phyloP scores from a whole-genome alignment of 1,140 invertebrate species.

The Ostrea edulis region DNA sequence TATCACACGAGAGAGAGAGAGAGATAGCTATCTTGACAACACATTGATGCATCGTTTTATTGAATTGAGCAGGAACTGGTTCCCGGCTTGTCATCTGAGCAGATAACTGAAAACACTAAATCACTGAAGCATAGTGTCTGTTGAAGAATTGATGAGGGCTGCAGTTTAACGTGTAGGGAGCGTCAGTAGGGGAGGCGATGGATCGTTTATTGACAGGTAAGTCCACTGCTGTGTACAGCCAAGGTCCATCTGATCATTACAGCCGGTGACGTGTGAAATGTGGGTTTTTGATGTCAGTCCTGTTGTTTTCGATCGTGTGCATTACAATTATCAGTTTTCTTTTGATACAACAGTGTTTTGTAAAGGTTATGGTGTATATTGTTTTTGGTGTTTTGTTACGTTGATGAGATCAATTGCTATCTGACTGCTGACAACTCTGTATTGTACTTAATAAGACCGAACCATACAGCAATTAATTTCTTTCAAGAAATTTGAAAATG shows the following conservation, averaged over 20 bases:
- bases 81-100: neutral
- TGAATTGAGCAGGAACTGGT: neutral
- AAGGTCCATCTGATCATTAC: neutral
- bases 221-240: neutral
- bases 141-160: neutral
- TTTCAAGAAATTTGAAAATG: too few species aligned
- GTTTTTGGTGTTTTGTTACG: too few species aligned
- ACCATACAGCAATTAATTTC: too few species aligned
- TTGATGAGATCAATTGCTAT: too few species aligned
- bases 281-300: neutral
- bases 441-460: too few species aligned
- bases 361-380: too few species aligned
- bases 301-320: neutral
- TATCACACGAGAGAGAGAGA: too few species aligned
- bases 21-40: neutral
- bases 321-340: neutral
- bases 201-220: constrained; percentile 1
- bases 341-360: too few species aligned
- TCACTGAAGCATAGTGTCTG: neutral
- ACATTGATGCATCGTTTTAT: neutral
- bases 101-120: neutral
- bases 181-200: neutral
- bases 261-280: neutral
- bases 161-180: neutral
- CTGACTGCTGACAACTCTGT: too few species aligned